phyloP scores from a whole-genome alignment of 2,888 invertebrate genomes.

The Drosophila meridiana region DNA sequence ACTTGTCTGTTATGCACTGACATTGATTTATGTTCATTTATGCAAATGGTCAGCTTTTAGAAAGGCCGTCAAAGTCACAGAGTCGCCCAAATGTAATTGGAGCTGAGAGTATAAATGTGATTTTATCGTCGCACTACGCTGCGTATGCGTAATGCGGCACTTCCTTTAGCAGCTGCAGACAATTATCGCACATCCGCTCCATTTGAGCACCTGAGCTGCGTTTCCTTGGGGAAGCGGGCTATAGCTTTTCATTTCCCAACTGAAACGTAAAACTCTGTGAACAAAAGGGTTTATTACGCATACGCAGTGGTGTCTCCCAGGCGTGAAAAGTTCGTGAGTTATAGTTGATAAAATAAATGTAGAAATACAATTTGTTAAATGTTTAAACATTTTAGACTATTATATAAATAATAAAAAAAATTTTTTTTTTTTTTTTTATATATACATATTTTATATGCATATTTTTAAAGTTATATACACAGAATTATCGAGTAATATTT shows the following conservation, averaged over 20 bases:
- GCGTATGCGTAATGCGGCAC: constrained; percentile 63
- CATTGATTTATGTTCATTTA: constrained; percentile 63
- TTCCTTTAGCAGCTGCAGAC: constrained; percentile 44
- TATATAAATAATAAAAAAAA: background rate
- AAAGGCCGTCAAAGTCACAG: constrained; percentile 39
- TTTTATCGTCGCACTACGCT: constrained; percentile 47
- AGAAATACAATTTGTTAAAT: background rate
- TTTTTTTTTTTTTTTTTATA: too few relatives aligned
- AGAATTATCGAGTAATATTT: too few relatives aligned
- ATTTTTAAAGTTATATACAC: background rate
- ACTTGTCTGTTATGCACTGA: constrained; percentile 65
- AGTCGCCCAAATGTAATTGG: constrained; percentile 48
- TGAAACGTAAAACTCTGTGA: constrained; percentile 35
- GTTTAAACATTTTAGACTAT: background rate
- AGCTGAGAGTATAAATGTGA: constrained; percentile 12
- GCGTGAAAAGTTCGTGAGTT: background rate
- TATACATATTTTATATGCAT: background rate
- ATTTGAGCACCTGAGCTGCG: constrained; percentile 1
- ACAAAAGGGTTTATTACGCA: constrained; percentile 17
- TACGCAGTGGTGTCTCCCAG: constrained; percentile 16
- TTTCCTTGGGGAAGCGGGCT: constrained; percentile 30
- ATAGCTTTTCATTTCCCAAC: constrained; percentile 49
- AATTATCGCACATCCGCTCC: constrained; percentile 33
- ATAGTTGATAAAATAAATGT: too few relatives aligned
- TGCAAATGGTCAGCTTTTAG: constrained; percentile 47